Percentiles rank a stretch among this genome's conserved stretches.
phyloP scores from a whole-genome alignment of 2,797 vertebrate species.

The Chanos chanos region DNA sequence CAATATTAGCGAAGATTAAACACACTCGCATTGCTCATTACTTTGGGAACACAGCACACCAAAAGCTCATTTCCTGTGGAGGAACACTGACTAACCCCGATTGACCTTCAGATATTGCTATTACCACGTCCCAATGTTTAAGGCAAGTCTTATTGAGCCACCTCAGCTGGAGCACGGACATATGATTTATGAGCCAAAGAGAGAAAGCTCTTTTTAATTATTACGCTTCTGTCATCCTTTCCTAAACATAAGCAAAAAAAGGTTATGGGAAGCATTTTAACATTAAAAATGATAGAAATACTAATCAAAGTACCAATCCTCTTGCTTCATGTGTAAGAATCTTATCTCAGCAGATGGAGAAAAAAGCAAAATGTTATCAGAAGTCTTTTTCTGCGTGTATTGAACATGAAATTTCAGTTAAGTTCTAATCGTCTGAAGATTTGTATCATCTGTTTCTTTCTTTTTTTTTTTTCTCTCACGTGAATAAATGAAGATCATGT shows the following conservation, averaged over 20 bases:
- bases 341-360: conserved; percentile 40
- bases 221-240: conserved; percentile 61
- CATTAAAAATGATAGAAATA: conserved; percentile 53
- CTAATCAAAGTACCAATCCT: conserved; percentile 38
- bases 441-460: conserved; percentile 42
- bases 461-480: conserved; percentile 25
- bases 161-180: conserved; percentile 67
- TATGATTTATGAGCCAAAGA: conserved; percentile 63
- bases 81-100: conserved; percentile 74
- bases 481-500: conserved; percentile 35
- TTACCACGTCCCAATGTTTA: conserved; percentile 76
- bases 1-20: conserved; percentile 84
- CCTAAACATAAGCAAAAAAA: conserved; percentile 60
- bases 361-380: conserved; percentile 43
- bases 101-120: conserved; percentile 79
- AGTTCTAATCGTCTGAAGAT: conserved; percentile 45
- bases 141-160: conserved; percentile 71
- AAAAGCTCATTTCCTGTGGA: conserved; percentile 83
- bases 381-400: conserved; percentile 41
- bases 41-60: conserved; percentile 77
- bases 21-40: conserved; percentile 76
- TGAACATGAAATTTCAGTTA: conserved; percentile 44
- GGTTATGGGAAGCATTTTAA: conserved; percentile 49
- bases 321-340: conserved; percentile 31
- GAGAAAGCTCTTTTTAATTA: conserved; percentile 62